Evolutionary conservation across 2,888 invertebrate genomes (phyloP).

Genomic region (Labia minor): DNA sequence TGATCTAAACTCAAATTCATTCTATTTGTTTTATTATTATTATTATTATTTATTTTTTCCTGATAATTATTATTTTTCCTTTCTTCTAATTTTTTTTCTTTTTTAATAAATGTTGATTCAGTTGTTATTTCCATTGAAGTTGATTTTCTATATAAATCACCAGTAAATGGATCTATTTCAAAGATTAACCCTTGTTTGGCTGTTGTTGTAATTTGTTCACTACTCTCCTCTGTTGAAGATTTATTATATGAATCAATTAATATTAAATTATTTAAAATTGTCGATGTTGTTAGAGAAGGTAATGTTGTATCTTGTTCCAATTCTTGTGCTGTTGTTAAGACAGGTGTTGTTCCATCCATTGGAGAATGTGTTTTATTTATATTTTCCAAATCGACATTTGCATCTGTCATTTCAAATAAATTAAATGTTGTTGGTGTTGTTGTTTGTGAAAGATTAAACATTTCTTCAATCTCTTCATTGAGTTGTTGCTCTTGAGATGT

Average conservation of each 20-base stretch:
- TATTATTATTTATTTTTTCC: constrained; percentile 20
- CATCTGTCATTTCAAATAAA: not conserved
- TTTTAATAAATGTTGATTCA: constrained; percentile 23
- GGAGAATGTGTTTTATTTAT: not conserved
- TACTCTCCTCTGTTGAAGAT: not conserved
- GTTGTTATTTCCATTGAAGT: constrained; percentile 23
- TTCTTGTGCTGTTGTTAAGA: not conserved
- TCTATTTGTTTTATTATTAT: not conserved
- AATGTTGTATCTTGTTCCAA: too few species aligned
- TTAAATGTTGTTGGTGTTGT: constrained; percentile 18
- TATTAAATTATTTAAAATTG: too few species aligned
- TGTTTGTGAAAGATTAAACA: constrained; percentile 3
- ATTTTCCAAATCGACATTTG: not conserved
- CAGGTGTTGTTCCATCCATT: not conserved
- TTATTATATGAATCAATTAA: too few species aligned
- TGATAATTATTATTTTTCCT: constrained; percentile 22
- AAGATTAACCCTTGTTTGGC: not conserved
- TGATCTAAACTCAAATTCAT: not conserved
- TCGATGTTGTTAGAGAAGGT: too few species aligned
- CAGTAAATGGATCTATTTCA: constrained; percentile 18
- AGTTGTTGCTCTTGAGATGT: too few species aligned
- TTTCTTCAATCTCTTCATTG: too few species aligned
- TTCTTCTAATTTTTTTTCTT: constrained; percentile 25
- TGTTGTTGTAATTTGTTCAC: not conserved
- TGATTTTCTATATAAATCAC: constrained; percentile 19